Base-by-base conservation (phyloP, 2,888 invertebrate genomes). In the Euphydryas editha region DNA sequence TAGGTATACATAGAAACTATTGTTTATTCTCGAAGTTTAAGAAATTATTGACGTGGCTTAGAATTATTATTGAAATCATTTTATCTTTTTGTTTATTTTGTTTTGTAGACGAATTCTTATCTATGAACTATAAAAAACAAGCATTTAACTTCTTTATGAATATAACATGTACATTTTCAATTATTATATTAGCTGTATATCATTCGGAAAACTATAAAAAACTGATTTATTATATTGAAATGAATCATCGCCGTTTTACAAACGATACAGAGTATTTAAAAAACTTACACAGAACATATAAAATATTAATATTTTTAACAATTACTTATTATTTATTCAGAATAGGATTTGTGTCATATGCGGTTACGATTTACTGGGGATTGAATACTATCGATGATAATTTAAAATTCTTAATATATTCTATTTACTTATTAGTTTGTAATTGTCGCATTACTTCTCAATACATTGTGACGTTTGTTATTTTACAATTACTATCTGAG, bases 401-500 rank as follows among this genome's bases (percentile, higher is more conserved):
- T 15, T 39, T 2, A n/a, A 15, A 8, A 5, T 20, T 6, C n/a
- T n/a, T n/a, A n/a, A 0, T 58, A 17, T 42, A 36, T 51, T 18
- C 2, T 21, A 46, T 58, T 30, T 21, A 10, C 37, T 2, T 17
- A 18, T 21, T 39, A 11, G 15, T 65, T 15, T 67, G 67, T 46
- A 60, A 65, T 1, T 37, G 63, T 17, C 68, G 72, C 1, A 67
- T 65, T 49, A n/a, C 49, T 11, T 42, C 66, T 46, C 79, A 82
- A 65, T 78, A 74, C 60, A 68, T 76, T n/a, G 62, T 76, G 2
- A 10, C 79, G 8, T 70, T 75, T 56, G 71, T 67, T 46, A 65
- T 79, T 54, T 63, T 82, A 0, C 70, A 58, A 13, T 63, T 78
- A 8, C 68, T 80, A 30, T 74, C 78, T 51, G 75, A 80, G 20